Percentiles rank a stretch among this genome's conserved stretches.
Evolutionary conservation across 2,888 invertebrate genomes (phyloP).

Genomic region (Pomacea canaliculata): DNA sequence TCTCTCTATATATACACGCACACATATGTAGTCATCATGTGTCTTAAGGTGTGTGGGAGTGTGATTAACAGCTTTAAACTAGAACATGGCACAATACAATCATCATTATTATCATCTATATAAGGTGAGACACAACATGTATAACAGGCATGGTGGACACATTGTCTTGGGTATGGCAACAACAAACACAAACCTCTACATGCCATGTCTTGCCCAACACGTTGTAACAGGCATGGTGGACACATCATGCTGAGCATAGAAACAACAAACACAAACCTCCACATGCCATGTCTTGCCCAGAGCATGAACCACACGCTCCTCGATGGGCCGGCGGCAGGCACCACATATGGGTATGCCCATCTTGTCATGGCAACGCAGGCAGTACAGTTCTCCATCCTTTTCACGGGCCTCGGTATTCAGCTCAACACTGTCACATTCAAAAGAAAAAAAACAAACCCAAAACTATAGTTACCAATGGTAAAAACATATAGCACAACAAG

Average conservation of each 20-base stretch:
- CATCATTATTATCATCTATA: too few species aligned
- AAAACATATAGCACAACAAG: neutral
- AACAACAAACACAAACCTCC: conserved; percentile 52
- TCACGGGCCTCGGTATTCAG: conserved; percentile 96
- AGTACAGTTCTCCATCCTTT: conserved; percentile 95
- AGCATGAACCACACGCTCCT: conserved; percentile 98
- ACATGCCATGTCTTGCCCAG: conserved; percentile 75
- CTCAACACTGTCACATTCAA: conserved; percentile 78
- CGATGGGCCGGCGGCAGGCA: conserved; percentile 93
- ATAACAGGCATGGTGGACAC: too few species aligned
- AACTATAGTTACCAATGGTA: neutral
- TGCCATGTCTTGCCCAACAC: conserved; percentile 74
- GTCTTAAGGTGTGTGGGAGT: too few species aligned
- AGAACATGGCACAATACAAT: too few species aligned
- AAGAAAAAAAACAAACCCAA: neutral
- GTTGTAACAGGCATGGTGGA: too few species aligned
- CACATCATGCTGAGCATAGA: too few species aligned
- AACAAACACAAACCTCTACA: conserved; percentile 36
- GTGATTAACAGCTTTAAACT: too few species aligned
- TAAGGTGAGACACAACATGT: too few species aligned
- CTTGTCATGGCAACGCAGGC: conserved; percentile 97
- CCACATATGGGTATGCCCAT: conserved; percentile 99
- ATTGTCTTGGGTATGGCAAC: too few species aligned
- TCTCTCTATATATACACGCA: too few species aligned
- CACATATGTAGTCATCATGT: too few species aligned